Base-by-base conservation (phyloP, 2,888 invertebrate species). In the Malacosoma neustria region DNA sequence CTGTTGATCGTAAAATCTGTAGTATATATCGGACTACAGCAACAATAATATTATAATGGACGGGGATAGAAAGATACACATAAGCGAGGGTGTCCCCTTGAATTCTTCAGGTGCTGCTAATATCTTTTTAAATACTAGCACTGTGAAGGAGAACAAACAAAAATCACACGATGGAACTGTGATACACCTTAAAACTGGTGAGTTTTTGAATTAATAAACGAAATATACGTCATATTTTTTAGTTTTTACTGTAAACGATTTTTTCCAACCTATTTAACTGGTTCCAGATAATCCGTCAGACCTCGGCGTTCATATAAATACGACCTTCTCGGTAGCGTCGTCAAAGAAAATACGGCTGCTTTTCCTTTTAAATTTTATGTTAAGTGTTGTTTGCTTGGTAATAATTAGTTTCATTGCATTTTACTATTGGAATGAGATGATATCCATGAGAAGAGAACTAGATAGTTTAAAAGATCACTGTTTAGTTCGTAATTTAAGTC, bases 261-360 rank as follows among this genome's bases (percentile, higher is more conserved):
- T n/a, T n/a, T n/a, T n/a, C n/a, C n/a, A n/a, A n/a, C n/a, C n/a
- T n/a, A n/a, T n/a, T n/a, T n/a, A n/a, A n/a, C n/a, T n/a, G n/a
- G n/a, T 49, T 49, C 22, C 69, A 82, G 82, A 75, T 42, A 80
- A 76, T 44, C 72, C 75, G 14, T 60, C 79, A 22, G 82, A 84
- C 51, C 74, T 82, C 54, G 84, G 81, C 48, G 73, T 84, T 36
- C 82, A 84, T 51, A 79, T 84, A 52, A 82, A 84, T 52, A 82
- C 84, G 29, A 84, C 82, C 38, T 70, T 81, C 51, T 74, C 81
- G 37, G 72, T 82, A 61, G 81, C 79, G 72, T 81, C 84, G 74
- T 81, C 81, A 62, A 82, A 79, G 77, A 84, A 82, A 76, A 72
- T 84, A 50, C 80, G 70, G 62, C 63, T 81, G 46, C 61, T 84